These are phyloP conservation scores for Euura saliciscinereae DNA, from an alignment of 1,140 invertebrate species.

Conservation along the genomic window DNA sequence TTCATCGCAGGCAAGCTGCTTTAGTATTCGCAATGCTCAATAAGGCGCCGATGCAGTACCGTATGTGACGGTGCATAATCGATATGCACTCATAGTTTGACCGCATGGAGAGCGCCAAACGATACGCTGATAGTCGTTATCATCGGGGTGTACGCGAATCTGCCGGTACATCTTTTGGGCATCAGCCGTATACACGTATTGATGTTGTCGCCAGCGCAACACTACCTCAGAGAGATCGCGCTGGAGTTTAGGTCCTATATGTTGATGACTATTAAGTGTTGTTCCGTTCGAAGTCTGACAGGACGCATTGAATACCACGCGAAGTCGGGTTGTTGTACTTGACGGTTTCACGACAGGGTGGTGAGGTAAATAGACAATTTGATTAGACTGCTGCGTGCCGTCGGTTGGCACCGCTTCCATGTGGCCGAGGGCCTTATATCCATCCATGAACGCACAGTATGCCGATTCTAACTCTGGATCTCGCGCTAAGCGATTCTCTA, in stretches of 20 bases:
- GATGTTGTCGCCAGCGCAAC: conserved; percentile 31
- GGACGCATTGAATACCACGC: conserved; percentile 48
- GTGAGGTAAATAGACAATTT: conserved; percentile 47
- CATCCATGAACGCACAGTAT: conserved; percentile 34
- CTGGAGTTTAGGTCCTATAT: conserved; percentile 44
- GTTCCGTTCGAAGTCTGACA: conserved; percentile 31
- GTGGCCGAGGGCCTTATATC: conserved; percentile 26
- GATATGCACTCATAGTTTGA: conserved; percentile 28
- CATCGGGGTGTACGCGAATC: conserved; percentile 34
- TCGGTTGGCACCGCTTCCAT: conserved; percentile 20
- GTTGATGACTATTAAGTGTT: conserved; percentile 34
- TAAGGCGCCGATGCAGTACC: conserved; percentile 37
- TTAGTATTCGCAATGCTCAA: conserved; percentile 33
- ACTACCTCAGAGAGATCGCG: conserved; percentile 36
- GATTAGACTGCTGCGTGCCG: background rate
- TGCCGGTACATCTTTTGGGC: conserved; percentile 56
- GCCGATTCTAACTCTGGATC: conserved; percentile 3
- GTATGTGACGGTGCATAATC: conserved; percentile 39
- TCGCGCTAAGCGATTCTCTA: background rate
- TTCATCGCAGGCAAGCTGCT: conserved; percentile 32
- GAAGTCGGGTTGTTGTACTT: conserved; percentile 35
- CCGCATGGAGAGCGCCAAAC: conserved; percentile 16
- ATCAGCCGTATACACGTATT: conserved; percentile 39
- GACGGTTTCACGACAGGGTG: conserved; percentile 44
- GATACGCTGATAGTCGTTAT: conserved; percentile 33